phyloP scores from a whole-genome alignment of 2,888 invertebrate species.

The Drosophila yooni region DNA sequence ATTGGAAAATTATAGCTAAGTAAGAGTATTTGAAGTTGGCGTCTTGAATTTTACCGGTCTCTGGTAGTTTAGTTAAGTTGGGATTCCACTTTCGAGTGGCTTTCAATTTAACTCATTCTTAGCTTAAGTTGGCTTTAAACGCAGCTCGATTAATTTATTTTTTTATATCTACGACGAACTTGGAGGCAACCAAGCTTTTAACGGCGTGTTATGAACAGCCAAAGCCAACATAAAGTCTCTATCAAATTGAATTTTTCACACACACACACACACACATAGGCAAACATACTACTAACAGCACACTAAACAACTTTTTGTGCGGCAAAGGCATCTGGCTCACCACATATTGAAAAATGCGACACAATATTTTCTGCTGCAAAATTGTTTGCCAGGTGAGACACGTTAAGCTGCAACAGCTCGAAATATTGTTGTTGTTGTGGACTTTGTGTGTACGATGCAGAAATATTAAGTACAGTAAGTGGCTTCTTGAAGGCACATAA shows the following conservation, averaged over 20 bases:
- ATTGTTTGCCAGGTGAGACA: slow-evolving; percentile 44
- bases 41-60: slow-evolving; percentile 28
- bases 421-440: slow-evolving; percentile 48
- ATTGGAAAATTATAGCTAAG: slow-evolving; percentile 71
- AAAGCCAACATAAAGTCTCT: slow-evolving; percentile 69
- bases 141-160: slow-evolving; percentile 64
- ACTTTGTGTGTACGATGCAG: slow-evolving; percentile 29
- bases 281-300: slow-evolving; percentile 53
- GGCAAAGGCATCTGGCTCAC: slow-evolving; percentile 21
- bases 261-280: neutral
- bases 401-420: slow-evolving; percentile 39
- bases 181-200: slow-evolving; percentile 59
- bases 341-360: slow-evolving; percentile 75
- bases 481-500: neutral
- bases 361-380: slow-evolving; percentile 63
- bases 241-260: slow-evolving; percentile 76
- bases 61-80: slow-evolving; percentile 42
- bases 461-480: slow-evolving; percentile 28
- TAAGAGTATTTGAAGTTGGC: slow-evolving; percentile 45
- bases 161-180: slow-evolving; percentile 31
- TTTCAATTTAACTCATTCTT: slow-evolving; percentile 67
- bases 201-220: slow-evolving; percentile 52
- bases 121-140: slow-evolving; percentile 22
- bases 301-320: slow-evolving; percentile 76
- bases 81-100: slow-evolving; percentile 32